Percentiles rank a stretch among this genome's conserved stretches.
Conservation (phyloP, 2,113 vertebrate species). For the Gambusia holbrooki region DNA sequence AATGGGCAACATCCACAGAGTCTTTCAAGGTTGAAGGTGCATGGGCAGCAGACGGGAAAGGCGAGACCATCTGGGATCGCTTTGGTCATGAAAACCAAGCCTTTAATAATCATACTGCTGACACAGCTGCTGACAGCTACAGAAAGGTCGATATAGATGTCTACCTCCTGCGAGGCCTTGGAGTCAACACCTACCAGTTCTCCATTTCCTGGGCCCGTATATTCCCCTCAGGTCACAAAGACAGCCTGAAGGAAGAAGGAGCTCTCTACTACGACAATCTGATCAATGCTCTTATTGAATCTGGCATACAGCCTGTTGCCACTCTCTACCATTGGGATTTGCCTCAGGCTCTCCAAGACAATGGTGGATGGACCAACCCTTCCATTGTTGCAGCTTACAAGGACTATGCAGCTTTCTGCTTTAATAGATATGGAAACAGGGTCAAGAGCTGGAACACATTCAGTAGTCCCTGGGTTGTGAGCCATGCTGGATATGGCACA, state of each 20-base stretch:
- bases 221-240: slow-evolving; percentile 82
- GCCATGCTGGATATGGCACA: slow-evolving; percentile 90
- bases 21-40: slow-evolving; percentile 92
- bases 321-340: slow-evolving; percentile 95
- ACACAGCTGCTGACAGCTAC: slow-evolving; percentile 92
- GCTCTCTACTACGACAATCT: slow-evolving; percentile 87
- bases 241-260: slow-evolving; percentile 74
- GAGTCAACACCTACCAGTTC: slow-evolving; percentile 88
- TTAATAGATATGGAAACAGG: slow-evolving; percentile 87
- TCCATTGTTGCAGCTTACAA: slow-evolving; percentile 84
- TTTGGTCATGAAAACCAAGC: slow-evolving; percentile 72
- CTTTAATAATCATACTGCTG: slow-evolving; percentile 81
- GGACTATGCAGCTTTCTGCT: slow-evolving; percentile 91
- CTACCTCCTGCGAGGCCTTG: slow-evolving; percentile 87
- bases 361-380: slow-evolving; percentile 88
- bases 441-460: slow-evolving; percentile 95
- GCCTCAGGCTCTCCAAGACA: slow-evolving; percentile 87
- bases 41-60: slow-evolving; percentile 88
- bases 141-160: slow-evolving; percentile 87
- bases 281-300: slow-evolving; percentile 83
- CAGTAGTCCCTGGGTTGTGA: slow-evolving; percentile 93
- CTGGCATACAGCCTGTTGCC: slow-evolving; percentile 84
- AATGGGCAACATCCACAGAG: slow-evolving; percentile 89
- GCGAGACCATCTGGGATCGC: slow-evolving; percentile 91
- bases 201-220: slow-evolving; percentile 94